Evolutionary conservation across 2,797 vertebrate genomes (phyloP), one percentile per base, ranked within the genome.

Genomic region (Acridotheres tristis): DNA sequence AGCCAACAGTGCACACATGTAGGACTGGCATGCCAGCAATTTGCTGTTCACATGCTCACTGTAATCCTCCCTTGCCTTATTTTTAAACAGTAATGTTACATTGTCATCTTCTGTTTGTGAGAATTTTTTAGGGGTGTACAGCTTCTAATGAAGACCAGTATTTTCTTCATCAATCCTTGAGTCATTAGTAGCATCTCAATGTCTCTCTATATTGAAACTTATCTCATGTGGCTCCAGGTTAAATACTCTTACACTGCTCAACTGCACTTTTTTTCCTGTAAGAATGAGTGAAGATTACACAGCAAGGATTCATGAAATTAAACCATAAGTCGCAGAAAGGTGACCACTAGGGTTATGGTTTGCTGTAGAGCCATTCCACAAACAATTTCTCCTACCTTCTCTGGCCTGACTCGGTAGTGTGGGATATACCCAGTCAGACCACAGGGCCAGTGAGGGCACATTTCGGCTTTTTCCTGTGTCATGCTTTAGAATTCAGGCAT

Each of bases 341-440:
- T 68, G 15, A 32, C 13, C 11, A 13, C 10, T 42, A 2, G 15
- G 17, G 36, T 16, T 26, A 21, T 4, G 2, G 7, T 83, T 76
- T 62, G 32, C 25, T 54, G 11, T n/a, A 25, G 4, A 73, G 3
- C 2, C 15, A 62, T 36, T 57, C 30, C 20, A 54, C 23, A 42
- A 87, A 23, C 5, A 53, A 76, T 3, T 7, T 68, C 72, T 32
- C 5, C 5, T 50, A 14, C 6, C 13, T 58, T 61, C 30, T 88
- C 17, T 29, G n/a, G 17, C 3, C 55, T 48, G 7, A 20, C 20
- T 65, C 5, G 1, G 1, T 4, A 43, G 1, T 22, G 13, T 62
- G 53, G 34, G 18, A 48, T 14, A 26, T 48, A 42, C 1, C 9
- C 54, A 91, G 66, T 8, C 32, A 72, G 16, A 3, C 14, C 27